These are phyloP conservation scores for Characodon lateralis DNA, from an alignment of 2,797 vertebrate genomes.

Conservation along the genomic window DNA sequence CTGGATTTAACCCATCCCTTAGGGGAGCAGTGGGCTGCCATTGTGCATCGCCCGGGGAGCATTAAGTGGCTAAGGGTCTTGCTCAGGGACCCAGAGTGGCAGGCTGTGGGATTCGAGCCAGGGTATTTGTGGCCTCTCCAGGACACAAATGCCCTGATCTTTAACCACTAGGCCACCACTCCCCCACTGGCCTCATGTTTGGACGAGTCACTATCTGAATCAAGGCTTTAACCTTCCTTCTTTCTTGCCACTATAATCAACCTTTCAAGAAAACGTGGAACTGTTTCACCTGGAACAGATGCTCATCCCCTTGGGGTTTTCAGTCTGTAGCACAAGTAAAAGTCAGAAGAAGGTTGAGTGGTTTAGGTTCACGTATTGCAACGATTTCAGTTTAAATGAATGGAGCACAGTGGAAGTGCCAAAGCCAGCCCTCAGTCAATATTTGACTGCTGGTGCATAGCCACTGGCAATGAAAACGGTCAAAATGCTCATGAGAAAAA, in stretches of 20 bases:
- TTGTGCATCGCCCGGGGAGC: no score
- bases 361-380: constrained; percentile 31
- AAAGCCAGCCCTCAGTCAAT: constrained; percentile 66
- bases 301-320: not conserved
- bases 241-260: not conserved
- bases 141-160: no score
- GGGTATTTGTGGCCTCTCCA: no score
- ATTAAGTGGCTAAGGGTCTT: no score
- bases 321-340: constrained; percentile 9
- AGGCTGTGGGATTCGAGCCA: no score
- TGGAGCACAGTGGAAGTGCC: constrained; percentile 37
- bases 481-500: constrained; percentile 33
- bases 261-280: constrained; percentile 33
- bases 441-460: constrained; percentile 67
- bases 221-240: constrained; percentile 19
- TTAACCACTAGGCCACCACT: no score
- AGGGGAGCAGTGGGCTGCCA: no score
- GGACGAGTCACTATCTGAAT: constrained; percentile 32
- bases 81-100: no score
- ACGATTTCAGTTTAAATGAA: constrained; percentile 35
- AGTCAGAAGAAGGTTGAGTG: constrained; percentile 12
- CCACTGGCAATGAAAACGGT: constrained; percentile 58
- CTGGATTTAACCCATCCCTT: no score
- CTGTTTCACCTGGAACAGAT: constrained; percentile 21
- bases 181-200: constrained; percentile 24